Percentiles rank a stretch among this genome's conserved stretches.
Conservation (phyloP, 2,113 vertebrate genomes). For the Centropristis striata region DNA sequence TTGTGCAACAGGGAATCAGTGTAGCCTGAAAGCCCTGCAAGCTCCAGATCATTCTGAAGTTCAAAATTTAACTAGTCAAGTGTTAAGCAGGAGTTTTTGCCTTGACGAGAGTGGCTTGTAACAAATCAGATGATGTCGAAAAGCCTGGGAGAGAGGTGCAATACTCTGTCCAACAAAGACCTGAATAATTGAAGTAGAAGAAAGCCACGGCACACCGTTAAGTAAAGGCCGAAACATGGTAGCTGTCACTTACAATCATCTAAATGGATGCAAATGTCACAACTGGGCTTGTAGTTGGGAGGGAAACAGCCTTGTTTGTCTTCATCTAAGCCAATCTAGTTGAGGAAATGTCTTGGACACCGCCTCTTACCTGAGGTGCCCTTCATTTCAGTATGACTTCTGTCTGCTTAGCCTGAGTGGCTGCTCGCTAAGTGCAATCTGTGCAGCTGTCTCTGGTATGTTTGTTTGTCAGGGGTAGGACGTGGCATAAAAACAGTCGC, state of each 20-base stretch:
- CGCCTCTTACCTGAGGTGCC: conserved; percentile 67
- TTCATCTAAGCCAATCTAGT: conserved; percentile 54
- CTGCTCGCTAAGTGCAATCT: conserved; percentile 73
- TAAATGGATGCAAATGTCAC: conserved; percentile 78
- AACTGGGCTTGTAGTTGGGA: conserved; percentile 58
- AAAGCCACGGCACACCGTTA: conserved; percentile 54
- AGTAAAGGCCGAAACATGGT: conserved; percentile 76
- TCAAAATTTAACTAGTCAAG: conserved; percentile 42
- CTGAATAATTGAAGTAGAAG: conserved; percentile 74
- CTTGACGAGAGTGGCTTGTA: conserved; percentile 48
- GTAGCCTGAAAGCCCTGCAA: conserved; percentile 20
- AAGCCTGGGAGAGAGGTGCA: conserved; percentile 72
- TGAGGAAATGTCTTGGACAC: conserved; percentile 54
- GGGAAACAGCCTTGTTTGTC: conserved; percentile 57
- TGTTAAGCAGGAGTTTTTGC: conserved; percentile 47
- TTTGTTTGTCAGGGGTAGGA: conserved; percentile 67
- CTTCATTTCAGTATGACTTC: conserved; percentile 62
- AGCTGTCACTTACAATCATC: conserved; percentile 78
- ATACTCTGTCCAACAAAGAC: conserved; percentile 71
- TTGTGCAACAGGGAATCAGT: conserved; percentile 21
- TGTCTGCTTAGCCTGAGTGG: conserved; percentile 60
- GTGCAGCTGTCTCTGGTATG: conserved; percentile 66
- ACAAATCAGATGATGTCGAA: conserved; percentile 68
- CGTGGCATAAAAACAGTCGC: conserved; percentile 40
- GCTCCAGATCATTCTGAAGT: conserved; percentile 41